These are phyloP conservation scores for Chrysopilus asiliformis DNA, from an alignment of 2,888 invertebrate genomes.

Conservation along the genomic window DNA sequence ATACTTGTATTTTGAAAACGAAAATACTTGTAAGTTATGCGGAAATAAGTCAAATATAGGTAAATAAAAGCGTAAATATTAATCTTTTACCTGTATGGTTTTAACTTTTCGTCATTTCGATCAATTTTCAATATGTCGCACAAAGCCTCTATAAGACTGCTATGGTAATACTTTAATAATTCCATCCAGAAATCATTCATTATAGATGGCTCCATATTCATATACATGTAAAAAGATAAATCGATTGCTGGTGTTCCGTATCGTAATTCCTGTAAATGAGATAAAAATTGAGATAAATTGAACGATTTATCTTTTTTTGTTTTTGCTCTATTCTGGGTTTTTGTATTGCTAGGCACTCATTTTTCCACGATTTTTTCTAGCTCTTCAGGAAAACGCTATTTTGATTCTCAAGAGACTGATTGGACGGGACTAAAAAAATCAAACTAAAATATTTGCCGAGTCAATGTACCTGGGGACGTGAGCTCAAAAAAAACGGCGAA, in stretches of 20 bases:
- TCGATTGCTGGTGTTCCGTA: conserved; percentile 29
- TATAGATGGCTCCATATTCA: conserved; percentile 24
- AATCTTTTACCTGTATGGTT: conserved; percentile 11
- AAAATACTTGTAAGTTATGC: too few relatives aligned
- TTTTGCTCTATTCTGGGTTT: neutral
- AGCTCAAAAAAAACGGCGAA: too few relatives aligned
- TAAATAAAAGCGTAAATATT: too few relatives aligned
- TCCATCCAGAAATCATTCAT: conserved; percentile 22
- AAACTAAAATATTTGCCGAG: too few relatives aligned
- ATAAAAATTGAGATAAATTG: too few relatives aligned
- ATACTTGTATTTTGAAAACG: too few relatives aligned
- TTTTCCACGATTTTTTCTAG: neutral
- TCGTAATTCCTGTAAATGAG: conserved; percentile 24
- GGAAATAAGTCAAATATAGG: too few relatives aligned
- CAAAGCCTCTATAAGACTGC: conserved; percentile 21
- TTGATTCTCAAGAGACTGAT: too few relatives aligned
- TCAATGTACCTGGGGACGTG: too few relatives aligned
- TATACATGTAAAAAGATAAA: conserved; percentile 30
- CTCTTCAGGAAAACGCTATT: neutral
- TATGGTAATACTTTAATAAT: conserved; percentile 24
- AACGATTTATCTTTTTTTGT: neutral
- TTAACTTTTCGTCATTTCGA: conserved; percentile 11
- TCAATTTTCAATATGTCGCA: conserved; percentile 20
- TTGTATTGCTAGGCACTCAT: neutral
- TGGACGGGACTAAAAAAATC: too few relatives aligned